These are phyloP conservation scores for Coturnix japonica DNA, from an alignment of 2,113 vertebrate genomes.

Conservation along the genomic window DNA sequence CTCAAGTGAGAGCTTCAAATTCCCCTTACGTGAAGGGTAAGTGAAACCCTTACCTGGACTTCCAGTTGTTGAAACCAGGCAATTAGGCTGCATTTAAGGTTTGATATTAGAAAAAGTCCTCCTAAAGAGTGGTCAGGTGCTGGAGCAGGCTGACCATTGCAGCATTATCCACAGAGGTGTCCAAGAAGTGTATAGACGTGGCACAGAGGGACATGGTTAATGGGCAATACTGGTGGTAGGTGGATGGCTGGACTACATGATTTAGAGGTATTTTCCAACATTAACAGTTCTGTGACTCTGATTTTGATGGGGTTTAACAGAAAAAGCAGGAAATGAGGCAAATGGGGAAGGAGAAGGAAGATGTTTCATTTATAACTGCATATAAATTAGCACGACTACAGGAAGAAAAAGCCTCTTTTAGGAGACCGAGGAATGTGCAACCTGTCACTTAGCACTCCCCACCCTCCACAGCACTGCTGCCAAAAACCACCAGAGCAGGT, in stretches of 20 bases:
- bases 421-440: neutral
- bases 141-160: too few relatives aligned
- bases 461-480: neutral
- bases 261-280: too few relatives aligned
- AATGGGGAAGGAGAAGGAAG: neutral
- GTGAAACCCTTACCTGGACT: neutral
- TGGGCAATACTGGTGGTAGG: too few relatives aligned
- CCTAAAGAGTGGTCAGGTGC: too few relatives aligned
- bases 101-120: too few relatives aligned
- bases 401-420: neutral
- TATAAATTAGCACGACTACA: neutral
- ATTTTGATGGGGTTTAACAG: neutral
- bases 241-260: too few relatives aligned
- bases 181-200: too few relatives aligned
- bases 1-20: neutral
- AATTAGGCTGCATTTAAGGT: neutral
- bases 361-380: neutral
- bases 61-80: neutral
- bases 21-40: neutral
- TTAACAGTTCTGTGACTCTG: too few relatives aligned
- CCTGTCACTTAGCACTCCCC: neutral
- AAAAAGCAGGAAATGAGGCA: neutral
- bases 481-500: constrained; percentile 5
- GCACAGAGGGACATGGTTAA: too few relatives aligned
- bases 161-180: too few relatives aligned